Evolutionary conservation across 2,888 invertebrate genomes (phyloP).

Genomic region (Oscheius sp.): DNA sequence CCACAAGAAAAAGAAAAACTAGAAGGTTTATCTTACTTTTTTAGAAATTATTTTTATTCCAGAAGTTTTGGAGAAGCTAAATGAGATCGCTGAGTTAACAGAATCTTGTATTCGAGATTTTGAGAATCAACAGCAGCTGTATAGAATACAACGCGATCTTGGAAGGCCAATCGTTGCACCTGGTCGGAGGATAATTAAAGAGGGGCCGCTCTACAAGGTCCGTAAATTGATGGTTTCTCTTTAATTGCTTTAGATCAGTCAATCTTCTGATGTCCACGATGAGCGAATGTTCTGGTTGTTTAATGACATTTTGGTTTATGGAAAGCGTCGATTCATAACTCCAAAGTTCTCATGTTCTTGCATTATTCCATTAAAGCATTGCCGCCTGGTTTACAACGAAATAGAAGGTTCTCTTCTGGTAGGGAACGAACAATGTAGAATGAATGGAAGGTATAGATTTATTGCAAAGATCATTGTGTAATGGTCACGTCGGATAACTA

Average conservation of each 20-base stretch:
- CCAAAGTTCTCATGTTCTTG: slow-evolving; percentile 42
- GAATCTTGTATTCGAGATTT: slow-evolving; percentile 45
- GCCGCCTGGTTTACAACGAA: slow-evolving; percentile 32
- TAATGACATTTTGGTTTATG: slow-evolving; percentile 49
- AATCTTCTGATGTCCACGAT: slow-evolving; percentile 35
- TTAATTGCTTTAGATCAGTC: slow-evolving; percentile 32
- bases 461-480: slow-evolving; percentile 32
- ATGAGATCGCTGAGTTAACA: slow-evolving; percentile 37
- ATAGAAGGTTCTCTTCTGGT: slow-evolving; percentile 40
- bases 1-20: slow-evolving; percentile 7
- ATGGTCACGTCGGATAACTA: slow-evolving; percentile 36
- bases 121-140: slow-evolving; percentile 42
- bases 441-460: slow-evolving; percentile 17
- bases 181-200: slow-evolving; percentile 40
- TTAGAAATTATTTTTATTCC: not conserved
- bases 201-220: slow-evolving; percentile 46
- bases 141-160: slow-evolving; percentile 36
- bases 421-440: not conserved
- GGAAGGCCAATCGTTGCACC: slow-evolving; percentile 42
- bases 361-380: slow-evolving; percentile 39
- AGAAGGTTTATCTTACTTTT: not conserved
- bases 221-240: not conserved
- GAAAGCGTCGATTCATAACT: slow-evolving; percentile 38
- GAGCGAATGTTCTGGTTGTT: slow-evolving; percentile 47
- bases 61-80: slow-evolving; percentile 39